These are phyloP conservation scores for Brachionus asplanchnoidis DNA, from an alignment of 1,140 invertebrate species.

Conservation along the genomic window DNA sequence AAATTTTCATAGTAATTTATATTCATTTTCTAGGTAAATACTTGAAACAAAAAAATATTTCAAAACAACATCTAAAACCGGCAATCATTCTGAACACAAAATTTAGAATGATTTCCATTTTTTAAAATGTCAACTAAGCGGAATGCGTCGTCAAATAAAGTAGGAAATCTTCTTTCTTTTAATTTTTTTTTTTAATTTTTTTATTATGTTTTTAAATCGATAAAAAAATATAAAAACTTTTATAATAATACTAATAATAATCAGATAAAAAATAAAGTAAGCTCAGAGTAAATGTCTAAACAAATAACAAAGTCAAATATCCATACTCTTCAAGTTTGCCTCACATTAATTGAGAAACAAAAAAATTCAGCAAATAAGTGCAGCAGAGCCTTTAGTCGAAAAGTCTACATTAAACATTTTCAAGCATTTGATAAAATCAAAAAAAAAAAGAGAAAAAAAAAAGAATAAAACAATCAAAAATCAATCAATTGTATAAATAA, in stretches of 20 bases:
- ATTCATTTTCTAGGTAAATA: no score
- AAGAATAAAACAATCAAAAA: neutral
- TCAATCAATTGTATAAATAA: neutral
- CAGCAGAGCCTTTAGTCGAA: neutral
- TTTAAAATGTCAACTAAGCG: no score
- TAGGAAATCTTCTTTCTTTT: no score
- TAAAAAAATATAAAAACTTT: neutral
- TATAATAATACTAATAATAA: no score
- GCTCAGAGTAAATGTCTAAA: neutral
- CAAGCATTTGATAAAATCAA: neutral
- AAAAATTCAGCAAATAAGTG: neutral
- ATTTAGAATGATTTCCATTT: no score
- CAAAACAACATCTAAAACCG: no score
- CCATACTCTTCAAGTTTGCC: neutral
- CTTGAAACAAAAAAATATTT: no score
- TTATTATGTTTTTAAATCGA: neutral
- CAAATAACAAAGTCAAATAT: neutral
- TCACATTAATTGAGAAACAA: no score
- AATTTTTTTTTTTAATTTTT: neutral
- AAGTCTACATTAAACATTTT: neutral
- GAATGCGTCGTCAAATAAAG: no score
- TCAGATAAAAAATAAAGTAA: neutral
- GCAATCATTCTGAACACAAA: no score
- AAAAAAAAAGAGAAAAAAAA: neutral
- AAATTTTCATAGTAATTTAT: no score